phyloP scores from a whole-genome alignment of 2,797 vertebrate genomes.

The Neostethus bicornis region DNA sequence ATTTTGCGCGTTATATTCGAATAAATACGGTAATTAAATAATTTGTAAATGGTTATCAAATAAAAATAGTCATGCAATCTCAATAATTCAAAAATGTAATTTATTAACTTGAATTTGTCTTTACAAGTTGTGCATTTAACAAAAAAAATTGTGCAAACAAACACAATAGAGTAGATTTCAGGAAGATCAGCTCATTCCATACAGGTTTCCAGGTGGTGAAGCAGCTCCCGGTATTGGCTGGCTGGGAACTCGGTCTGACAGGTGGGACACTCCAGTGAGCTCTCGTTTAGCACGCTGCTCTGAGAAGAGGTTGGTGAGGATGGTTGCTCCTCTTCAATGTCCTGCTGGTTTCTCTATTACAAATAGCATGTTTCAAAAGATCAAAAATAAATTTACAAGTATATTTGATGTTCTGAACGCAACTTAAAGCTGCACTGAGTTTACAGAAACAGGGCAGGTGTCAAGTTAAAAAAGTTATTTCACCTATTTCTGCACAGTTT shows the following conservation, averaged over 20 bases:
- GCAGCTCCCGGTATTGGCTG: slow-evolving; percentile 82
- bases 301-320: slow-evolving; percentile 17
- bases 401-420: neutral
- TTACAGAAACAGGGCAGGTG: neutral
- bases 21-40: no score
- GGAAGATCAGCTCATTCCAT: slow-evolving; percentile 31
- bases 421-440: slow-evolving; percentile 18
- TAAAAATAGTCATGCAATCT: slow-evolving; percentile 1
- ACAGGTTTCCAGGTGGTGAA: slow-evolving; percentile 86
- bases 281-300: slow-evolving; percentile 78
- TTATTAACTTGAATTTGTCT: slow-evolving; percentile 27
- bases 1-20: no score
- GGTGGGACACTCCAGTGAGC: slow-evolving; percentile 86
- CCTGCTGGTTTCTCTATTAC: slow-evolving; percentile 66
- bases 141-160: neutral
- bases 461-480: no score
- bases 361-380: slow-evolving; percentile 12
- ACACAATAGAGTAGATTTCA: neutral
- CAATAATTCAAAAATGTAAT: slow-evolving; percentile 11
- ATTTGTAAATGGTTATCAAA: no score
- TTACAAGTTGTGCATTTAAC: neutral
- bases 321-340: slow-evolving; percentile 46
- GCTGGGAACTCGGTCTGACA: slow-evolving; percentile 82
- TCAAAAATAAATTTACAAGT: neutral
- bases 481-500: neutral